Percentiles rank a stretch among this genome's conserved stretches.
phyloP scores from a whole-genome alignment of 2,113 vertebrate species.

The Eupsittula cactorum region DNA sequence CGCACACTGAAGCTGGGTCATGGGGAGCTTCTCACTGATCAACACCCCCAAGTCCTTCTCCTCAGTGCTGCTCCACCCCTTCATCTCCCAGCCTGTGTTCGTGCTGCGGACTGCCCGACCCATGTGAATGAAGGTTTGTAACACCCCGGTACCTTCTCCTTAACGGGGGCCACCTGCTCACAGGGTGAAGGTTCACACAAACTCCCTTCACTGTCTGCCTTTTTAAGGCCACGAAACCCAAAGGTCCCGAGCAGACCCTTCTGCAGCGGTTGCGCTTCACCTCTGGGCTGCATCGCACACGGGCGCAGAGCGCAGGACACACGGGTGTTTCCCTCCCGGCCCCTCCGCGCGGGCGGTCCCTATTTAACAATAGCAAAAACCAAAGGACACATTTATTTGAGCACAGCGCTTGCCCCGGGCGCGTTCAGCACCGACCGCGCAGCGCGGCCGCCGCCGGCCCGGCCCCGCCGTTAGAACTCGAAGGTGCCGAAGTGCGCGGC shows the following conservation, averaged over 20 bases:
- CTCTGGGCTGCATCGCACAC: background rate
- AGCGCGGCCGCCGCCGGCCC: background rate
- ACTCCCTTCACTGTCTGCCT: background rate
- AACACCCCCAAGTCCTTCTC: no score
- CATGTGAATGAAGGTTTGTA: background rate
- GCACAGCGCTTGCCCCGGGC: background rate
- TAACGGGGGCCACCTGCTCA: background rate
- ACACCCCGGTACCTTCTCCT: background rate
- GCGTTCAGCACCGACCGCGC: background rate
- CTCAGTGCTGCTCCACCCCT: no score
- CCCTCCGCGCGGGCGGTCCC: background rate
- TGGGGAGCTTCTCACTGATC: no score
- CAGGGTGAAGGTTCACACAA: background rate
- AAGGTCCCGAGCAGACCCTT: background rate
- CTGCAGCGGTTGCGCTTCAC: background rate
- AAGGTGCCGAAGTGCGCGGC: slow-evolving; percentile 90
- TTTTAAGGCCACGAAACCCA: background rate
- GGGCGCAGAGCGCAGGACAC: background rate
- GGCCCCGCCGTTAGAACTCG: slow-evolving; percentile 71
- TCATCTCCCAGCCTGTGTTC: background rate
- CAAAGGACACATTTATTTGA: background rate
- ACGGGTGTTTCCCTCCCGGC: background rate
- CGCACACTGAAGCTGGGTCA: background rate
- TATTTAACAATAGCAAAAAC: background rate
- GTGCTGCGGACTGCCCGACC: background rate